These are phyloP conservation scores for Girardia tigrina DNA, from an alignment of 2,888 invertebrate genomes.

Conservation along the genomic window DNA sequence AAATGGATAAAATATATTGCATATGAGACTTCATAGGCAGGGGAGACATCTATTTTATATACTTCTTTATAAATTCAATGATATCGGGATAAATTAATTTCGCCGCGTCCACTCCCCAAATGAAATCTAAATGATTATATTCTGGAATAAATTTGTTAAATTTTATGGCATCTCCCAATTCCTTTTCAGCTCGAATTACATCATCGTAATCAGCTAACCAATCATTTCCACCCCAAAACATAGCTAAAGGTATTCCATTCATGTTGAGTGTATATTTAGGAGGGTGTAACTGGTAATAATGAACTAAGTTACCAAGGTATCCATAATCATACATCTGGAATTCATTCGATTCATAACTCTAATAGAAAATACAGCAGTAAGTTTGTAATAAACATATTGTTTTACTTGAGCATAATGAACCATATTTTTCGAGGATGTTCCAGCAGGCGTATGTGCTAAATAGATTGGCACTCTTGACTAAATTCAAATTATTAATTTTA, in stretches of 20 bases:
- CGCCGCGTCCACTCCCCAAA: constrained; percentile 50
- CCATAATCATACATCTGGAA: constrained; percentile 63
- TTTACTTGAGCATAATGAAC: constrained; percentile 60
- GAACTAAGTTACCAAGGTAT: constrained; percentile 50
- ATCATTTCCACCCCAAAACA: constrained; percentile 62
- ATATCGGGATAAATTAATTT: constrained; percentile 45
- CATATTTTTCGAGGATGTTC: constrained; percentile 62
- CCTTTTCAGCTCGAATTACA: constrained; percentile 15
- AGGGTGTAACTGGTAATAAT: constrained; percentile 48
- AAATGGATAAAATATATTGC: no score
- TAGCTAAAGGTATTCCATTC: constrained; percentile 51
- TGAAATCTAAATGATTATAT: constrained; percentile 52
- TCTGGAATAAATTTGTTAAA: constrained; percentile 38
- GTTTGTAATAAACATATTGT: background rate
- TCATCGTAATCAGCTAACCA: constrained; percentile 57
- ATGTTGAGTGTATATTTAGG: constrained; percentile 45
- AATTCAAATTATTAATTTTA: no score
- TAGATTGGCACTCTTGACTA: constrained; percentile 59
- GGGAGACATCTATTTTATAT: no score
- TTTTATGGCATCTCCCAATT: background rate
- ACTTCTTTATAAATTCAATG: constrained; percentile 36
- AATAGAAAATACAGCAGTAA: background rate
- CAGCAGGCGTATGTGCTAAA: constrained; percentile 61
- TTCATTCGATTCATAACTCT: constrained; percentile 15
- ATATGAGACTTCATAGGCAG: no score